Base-by-base conservation (phyloP, 2,888 invertebrate species). In the Druceiella hillmani region DNA sequence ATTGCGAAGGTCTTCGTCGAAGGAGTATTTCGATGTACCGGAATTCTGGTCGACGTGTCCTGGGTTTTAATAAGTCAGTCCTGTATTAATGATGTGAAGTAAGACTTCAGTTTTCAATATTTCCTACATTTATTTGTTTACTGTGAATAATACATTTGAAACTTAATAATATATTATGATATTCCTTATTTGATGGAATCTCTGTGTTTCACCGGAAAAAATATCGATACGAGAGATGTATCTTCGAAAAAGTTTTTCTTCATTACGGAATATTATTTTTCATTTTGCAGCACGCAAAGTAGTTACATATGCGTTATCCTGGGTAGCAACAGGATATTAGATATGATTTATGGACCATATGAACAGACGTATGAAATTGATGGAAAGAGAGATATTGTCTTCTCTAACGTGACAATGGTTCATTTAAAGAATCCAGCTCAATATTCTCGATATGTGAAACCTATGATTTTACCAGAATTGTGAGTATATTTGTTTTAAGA, bases 1-100 rank as follows among this genome's bases (percentile, higher is more conserved):
- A 63, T 79, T 51, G 85, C 79, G 1, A 80, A 82, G 50, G 65
- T 90, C 34, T 84, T 77, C 57, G 65, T 75, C 1, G 78, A 87
- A 53, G 88, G 89, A 2, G 57, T 64, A 40, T 81, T 81, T 45
- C 75, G 64, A 51, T 87, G 88, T 53, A 71, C 79, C 28, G 87
- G 85, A 3, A 71, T 81, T 20, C 62, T 89, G 37, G 56, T 89
- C 27, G 76, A 81, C 47, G 54, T 65, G 2, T 61, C 76, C 11
- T 87, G 87, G 84, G 67, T 87, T 35, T 54, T 87, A 39, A 62
- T 76, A 3, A 73, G 71, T 43, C 66, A 70, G 36, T 62, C 62
- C 9, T 86, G 85, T 52, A 59, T 66, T 22, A 61, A 61, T 60
- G 61, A 62, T 46, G 49, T 54, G 3, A 49, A 55, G 66, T 66